A percentile compares a stretch with the other conserved stretches of the same genome.
Conservation (phyloP, 2,113 vertebrate species). For the Cyphomyrus plagiostoma region DNA sequence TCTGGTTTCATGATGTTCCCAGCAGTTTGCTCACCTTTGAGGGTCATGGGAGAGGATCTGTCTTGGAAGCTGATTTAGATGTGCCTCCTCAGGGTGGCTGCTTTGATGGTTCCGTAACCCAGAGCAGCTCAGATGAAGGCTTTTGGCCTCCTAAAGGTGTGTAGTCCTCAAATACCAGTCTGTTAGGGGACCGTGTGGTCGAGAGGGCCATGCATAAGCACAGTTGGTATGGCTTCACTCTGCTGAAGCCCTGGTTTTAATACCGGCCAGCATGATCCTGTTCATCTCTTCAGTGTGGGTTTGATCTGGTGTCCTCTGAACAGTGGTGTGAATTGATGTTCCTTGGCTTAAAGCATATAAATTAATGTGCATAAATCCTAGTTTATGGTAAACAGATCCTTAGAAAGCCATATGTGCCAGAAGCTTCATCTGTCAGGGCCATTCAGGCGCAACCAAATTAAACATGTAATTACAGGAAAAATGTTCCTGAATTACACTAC, state of each 20-base stretch:
- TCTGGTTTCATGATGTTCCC: conserved; percentile 49
- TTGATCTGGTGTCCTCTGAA: background rate
- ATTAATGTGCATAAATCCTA: background rate
- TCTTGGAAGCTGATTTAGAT: conserved; percentile 22
- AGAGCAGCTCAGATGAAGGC: background rate
- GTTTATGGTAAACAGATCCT: background rate
- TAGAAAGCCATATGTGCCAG: background rate
- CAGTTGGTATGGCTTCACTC: background rate
- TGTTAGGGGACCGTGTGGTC: background rate
- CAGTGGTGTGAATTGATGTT: background rate
- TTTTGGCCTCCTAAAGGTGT: background rate
- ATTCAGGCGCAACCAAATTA: background rate
- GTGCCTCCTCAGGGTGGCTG: background rate
- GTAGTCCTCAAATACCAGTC: background rate
- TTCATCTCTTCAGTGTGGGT: background rate
- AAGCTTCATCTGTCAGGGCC: background rate
- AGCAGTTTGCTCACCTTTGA: conserved; percentile 26
- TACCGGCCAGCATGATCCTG: background rate
- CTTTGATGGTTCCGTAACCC: background rate
- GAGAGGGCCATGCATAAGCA: background rate
- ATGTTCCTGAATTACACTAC: background rate
- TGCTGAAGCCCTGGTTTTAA: background rate
- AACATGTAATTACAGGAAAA: background rate
- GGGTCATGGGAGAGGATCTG: conserved; percentile 11
- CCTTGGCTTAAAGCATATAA: background rate